These are phyloP conservation scores for Heliconius hewitsoni DNA, from an alignment of 1,140 invertebrate species.

Conservation along the genomic window DNA sequence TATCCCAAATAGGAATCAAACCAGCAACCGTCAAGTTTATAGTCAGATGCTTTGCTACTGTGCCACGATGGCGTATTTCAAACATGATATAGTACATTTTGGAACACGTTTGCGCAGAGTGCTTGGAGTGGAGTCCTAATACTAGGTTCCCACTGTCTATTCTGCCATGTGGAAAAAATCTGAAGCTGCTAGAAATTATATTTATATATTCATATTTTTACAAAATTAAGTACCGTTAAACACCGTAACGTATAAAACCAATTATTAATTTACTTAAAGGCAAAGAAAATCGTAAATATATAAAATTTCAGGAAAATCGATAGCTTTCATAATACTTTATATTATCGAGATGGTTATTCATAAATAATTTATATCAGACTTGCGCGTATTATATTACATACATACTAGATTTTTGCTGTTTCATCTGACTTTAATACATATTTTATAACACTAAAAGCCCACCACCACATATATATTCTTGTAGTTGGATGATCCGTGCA, in stretches of 20 bases:
- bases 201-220: too few species aligned
- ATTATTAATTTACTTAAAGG: background rate
- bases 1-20: background rate
- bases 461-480: background rate
- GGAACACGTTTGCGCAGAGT: background rate
- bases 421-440: constrained; percentile 1
- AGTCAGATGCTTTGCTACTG: background rate
- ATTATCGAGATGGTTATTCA: constrained; percentile 1
- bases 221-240: too few species aligned
- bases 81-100: background rate
- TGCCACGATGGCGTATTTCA: too few species aligned
- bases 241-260: too few species aligned
- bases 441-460: background rate
- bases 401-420: background rate
- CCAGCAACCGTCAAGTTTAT: background rate
- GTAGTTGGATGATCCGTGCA: background rate
- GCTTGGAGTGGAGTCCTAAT: too few species aligned
- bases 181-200: too few species aligned
- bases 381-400: background rate
- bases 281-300: background rate
- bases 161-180: too few species aligned
- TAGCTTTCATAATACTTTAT: constrained; percentile 2
- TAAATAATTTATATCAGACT: constrained; percentile 5
- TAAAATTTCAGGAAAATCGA: background rate
- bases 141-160: too few species aligned